Percentiles rank a stretch among this genome's conserved stretches.
phyloP scores from a whole-genome alignment of 2,888 invertebrate species.

The Ptilodon capucinus region DNA sequence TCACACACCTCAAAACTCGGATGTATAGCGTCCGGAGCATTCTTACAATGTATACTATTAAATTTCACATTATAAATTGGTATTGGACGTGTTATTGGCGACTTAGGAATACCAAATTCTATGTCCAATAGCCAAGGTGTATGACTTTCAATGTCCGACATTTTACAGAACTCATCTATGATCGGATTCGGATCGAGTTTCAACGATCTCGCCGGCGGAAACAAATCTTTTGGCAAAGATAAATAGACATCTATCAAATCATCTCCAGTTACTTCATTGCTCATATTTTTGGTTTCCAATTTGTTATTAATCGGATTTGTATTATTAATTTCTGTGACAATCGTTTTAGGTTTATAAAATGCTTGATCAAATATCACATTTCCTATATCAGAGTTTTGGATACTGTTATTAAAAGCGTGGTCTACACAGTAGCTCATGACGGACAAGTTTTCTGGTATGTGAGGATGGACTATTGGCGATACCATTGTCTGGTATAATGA shows the following conservation, averaged over 20 bases:
- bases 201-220: conserved; percentile 54
- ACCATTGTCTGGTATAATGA: conserved; percentile 12
- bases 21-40: conserved; percentile 55
- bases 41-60: conserved; percentile 59
- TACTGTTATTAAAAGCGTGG: conserved; percentile 1
- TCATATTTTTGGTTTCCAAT: conserved; percentile 1
- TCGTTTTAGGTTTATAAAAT: conserved; percentile 1
- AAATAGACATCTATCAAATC: conserved; percentile 49
- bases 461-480: conserved; percentile 11
- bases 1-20: conserved; percentile 61
- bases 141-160: conserved; percentile 40
- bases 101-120: conserved; percentile 58
- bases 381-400: neutral
- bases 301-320: neutral
- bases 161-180: conserved; percentile 61
- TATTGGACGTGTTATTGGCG: conserved; percentile 46
- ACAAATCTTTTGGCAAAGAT: conserved; percentile 51
- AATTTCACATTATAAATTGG: conserved; percentile 57
- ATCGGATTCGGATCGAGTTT: conserved; percentile 58
- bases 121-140: conserved; percentile 61
- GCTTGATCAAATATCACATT: neutral
- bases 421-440: neutral
- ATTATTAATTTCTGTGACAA: neutral
- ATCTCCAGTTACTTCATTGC: neutral
- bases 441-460: neutral